Evolutionary conservation across 2,888 invertebrate genomes (phyloP), one percentile per base, ranked within the genome.

Genomic region (Neria commutata): DNA sequence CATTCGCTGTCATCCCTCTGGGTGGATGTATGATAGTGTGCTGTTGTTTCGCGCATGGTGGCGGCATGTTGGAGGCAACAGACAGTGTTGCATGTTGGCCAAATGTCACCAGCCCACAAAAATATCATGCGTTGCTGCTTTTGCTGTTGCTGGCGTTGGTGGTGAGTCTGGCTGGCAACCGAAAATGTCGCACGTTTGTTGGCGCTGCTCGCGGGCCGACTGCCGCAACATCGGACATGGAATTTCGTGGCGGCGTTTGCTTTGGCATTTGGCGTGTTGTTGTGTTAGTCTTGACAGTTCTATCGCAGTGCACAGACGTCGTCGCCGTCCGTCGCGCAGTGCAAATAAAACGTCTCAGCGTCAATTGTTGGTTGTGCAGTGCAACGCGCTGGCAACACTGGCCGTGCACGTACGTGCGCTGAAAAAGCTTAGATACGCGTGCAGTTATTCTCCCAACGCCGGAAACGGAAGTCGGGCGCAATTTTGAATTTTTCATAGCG

Each of bases 231-330:
- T 25, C 16, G 34, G n/a, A 34, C 10, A 10, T 48, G 14, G 6
- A 25, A 48, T 24, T 29, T 48, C 8, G 48, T 29, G 29, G 34
- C n/a, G 29, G 17, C 42, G 21, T 42, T 19, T 17, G 17, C 19
- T 11, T 29, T 11, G 6, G 42, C 42, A 33, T 17, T 6, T 6
- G 19, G 8, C 42, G 19, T 56, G 62, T 29, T 72, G 67, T 69
- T 70, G 67, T 70, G 70, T 71, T 72, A 76, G 74, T 76, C 76
- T 71, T 73, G 67, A 71, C 67, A 76, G 70, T 76, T 76, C 76
- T 74, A 75, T 73, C 74, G 75, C 67, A 71, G 71, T 70, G 76
- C 67, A 62, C 70, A 76, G 75, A 76, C 75, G 75, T 76, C 67
- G 62, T n/a, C n/a, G n/a, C n/a, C n/a, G n/a, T n/a, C n/a, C n/a